Conservation (phyloP, 2,888 invertebrate genomes). For the Meiosimyza platycephala region DNA sequence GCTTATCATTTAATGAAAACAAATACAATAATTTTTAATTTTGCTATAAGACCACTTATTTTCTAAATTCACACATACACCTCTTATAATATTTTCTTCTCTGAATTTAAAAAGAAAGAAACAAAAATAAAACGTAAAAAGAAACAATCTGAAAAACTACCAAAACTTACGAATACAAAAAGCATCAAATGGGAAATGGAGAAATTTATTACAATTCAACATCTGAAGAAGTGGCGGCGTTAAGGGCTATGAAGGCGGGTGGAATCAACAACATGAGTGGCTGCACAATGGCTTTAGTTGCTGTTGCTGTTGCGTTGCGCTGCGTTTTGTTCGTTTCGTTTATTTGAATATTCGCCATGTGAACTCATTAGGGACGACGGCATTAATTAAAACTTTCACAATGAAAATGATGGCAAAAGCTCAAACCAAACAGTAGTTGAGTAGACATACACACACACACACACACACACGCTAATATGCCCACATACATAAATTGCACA, state of each 20-base stretch:
- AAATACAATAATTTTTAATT: too few relatives aligned
- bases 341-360: slow-evolving; percentile 48
- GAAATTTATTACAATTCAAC: slow-evolving; percentile 23
- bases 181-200: slow-evolving; percentile 4
- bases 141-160: background rate
- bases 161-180: slow-evolving; percentile 3
- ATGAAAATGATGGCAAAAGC: slow-evolving; percentile 49
- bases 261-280: background rate
- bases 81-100: too few relatives aligned
- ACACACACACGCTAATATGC: too few relatives aligned
- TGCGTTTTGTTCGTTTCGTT: slow-evolving; percentile 42
- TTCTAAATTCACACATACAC: too few relatives aligned
- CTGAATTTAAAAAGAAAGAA: too few relatives aligned
- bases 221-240: background rate
- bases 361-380: slow-evolving; percentile 53
- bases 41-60: too few relatives aligned
- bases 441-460: slow-evolving; percentile 10
- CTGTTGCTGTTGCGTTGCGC: slow-evolving; percentile 20
- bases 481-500: too few relatives aligned
- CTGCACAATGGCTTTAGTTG: slow-evolving; percentile 12
- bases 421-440: slow-evolving; percentile 43
- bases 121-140: too few relatives aligned
- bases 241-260: background rate
- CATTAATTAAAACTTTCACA: slow-evolving; percentile 55
- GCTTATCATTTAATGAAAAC: too few relatives aligned